Evolutionary conservation across 2,797 vertebrate genomes (phyloP).

Genomic region (Platalea minor): DNA sequence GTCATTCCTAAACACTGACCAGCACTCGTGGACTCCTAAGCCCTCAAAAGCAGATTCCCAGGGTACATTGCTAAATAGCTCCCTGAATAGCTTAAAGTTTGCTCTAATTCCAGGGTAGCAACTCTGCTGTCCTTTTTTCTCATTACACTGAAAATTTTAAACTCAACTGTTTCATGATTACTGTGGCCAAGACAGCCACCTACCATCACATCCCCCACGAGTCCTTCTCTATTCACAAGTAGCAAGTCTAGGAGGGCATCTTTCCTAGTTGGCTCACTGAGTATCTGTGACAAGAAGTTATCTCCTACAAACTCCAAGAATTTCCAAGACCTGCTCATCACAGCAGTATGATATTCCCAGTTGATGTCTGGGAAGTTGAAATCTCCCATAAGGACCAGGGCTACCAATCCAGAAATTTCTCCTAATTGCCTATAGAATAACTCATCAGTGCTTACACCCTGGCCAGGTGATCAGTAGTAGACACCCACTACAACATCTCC

Average conservation of each 20-base stretch:
- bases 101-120: not conserved
- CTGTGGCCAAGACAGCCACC: not conserved
- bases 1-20: not conserved
- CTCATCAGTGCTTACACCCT: too few relatives aligned
- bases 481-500: not conserved
- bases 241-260: not conserved
- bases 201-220: not conserved
- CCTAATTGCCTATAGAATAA: not conserved
- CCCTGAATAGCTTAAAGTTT: not conserved
- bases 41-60: not conserved
- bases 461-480: fast-evolving
- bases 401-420: not conserved
- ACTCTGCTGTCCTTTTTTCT: not conserved
- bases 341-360: not conserved
- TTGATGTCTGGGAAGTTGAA: not conserved
- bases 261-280: not conserved
- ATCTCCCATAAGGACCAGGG: not conserved
- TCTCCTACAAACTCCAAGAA: not conserved
- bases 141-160: not conserved
- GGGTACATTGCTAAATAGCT: not conserved
- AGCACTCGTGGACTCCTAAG: too few relatives aligned
- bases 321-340: not conserved
- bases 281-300: not conserved
- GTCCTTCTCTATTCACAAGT: not conserved
- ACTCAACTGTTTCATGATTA: not conserved